Conservation (phyloP, 2,113 vertebrate species). For the Sminthopsis crassicaudata region DNA sequence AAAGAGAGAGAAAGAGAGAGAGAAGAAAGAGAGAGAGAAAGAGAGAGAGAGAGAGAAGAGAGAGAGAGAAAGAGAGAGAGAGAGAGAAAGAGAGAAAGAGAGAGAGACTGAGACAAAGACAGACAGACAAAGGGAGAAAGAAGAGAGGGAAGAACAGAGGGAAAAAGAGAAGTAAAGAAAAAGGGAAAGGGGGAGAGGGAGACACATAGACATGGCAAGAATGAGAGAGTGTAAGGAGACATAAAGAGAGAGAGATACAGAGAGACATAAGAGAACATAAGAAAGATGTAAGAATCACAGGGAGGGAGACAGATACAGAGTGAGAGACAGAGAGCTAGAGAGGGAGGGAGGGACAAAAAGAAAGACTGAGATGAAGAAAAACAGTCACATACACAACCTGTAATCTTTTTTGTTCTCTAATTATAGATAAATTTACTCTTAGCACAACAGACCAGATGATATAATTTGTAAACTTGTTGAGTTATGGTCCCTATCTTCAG, state of each 20-base stretch:
- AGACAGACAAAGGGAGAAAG: too few species aligned
- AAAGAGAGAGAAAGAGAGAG: too few species aligned
- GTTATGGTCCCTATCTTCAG: slow-evolving; percentile 64
- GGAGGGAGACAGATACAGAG: too few species aligned
- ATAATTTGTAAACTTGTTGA: slow-evolving; percentile 77
- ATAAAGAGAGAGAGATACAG: too few species aligned
- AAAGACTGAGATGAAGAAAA: not conserved
- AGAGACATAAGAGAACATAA: too few species aligned
- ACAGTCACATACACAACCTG: not conserved
- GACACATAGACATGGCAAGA: not conserved
- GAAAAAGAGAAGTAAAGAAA: not conserved
- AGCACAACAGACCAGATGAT: slow-evolving; percentile 65
- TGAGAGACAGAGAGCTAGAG: not conserved
- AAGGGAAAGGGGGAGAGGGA: not conserved
- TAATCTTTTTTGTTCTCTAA: slow-evolving; percentile 60
- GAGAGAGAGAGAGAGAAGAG: too few species aligned
- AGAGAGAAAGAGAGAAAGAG: too few species aligned
- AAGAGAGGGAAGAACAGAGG: not conserved
- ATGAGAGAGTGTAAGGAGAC: not conserved
- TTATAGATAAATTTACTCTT: slow-evolving; percentile 60
- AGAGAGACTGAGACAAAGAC: too few species aligned
- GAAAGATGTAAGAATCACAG: too few species aligned
- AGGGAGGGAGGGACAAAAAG: not conserved
- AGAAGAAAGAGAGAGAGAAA: not conserved
- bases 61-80: too few species aligned